A percentile compares a stretch with the other conserved stretches of the same genome.
Conservation (phyloP, 2,888 invertebrate species). For the Andrena trimmerana region DNA sequence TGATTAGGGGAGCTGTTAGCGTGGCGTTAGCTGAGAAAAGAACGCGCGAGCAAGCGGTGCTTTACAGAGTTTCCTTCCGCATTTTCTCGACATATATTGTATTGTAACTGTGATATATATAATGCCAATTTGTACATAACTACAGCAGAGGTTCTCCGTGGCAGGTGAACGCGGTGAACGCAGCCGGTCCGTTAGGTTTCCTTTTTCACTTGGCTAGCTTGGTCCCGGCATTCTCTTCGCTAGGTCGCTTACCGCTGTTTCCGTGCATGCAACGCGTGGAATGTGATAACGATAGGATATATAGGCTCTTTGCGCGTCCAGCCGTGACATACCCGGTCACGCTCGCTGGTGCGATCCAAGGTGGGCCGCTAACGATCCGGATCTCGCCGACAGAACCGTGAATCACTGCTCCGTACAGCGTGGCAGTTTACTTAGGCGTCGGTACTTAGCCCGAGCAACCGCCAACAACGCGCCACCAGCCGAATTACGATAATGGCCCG, state of each 20-base stretch:
- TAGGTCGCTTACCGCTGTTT: conserved; percentile 33
- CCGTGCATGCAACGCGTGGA: conserved; percentile 20
- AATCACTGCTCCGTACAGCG: not conserved
- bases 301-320: not conserved
- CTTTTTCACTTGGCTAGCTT: not conserved
- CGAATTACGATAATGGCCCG: conserved; percentile 30
- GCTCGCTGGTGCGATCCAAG: not conserved
- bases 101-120: conserved; percentile 80
- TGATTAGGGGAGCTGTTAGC: not conserved
- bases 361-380: not conserved
- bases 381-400: not conserved
- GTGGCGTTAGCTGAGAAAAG: conserved; percentile 24
- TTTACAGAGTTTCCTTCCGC: conserved; percentile 69
- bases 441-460: conserved; percentile 35
- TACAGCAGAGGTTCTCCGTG: conserved; percentile 30
- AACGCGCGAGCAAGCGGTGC: conserved; percentile 48
- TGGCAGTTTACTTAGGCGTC: conserved; percentile 10
- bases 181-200: conserved; percentile 15
- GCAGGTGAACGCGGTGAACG: conserved; percentile 15
- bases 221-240: conserved; percentile 19
- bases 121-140: conserved; percentile 75
- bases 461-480: conserved; percentile 40
- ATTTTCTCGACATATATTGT: conserved; percentile 71
- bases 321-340: not conserved
- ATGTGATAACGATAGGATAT: conserved; percentile 44